phyloP scores from a whole-genome alignment of 2,113 vertebrate species.

The Pampusana beccarii region DNA sequence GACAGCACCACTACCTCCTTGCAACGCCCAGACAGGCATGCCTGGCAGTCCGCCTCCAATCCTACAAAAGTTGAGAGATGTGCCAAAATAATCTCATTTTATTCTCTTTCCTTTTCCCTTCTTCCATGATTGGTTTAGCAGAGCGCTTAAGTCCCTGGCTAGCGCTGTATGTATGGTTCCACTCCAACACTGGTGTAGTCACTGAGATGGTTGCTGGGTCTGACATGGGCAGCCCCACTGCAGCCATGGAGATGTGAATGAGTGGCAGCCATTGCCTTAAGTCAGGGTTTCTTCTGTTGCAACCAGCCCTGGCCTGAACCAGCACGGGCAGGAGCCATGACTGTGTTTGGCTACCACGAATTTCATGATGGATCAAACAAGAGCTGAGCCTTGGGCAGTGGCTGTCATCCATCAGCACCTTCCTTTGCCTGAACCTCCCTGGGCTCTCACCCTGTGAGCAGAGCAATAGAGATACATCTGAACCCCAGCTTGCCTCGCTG shows the following conservation, averaged over 20 bases:
- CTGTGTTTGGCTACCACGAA: neutral
- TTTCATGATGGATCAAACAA: neutral
- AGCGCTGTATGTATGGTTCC: neutral
- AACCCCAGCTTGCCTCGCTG: neutral
- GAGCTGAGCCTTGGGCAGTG: neutral
- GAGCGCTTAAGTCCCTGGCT: neutral
- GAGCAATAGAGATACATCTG: neutral
- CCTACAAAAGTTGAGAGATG: rapidly evolving
- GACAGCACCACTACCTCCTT: neutral
- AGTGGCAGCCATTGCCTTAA: rapidly evolving
- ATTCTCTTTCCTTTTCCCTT: neutral
- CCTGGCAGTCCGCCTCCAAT: neutral
- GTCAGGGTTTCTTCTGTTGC: neutral
- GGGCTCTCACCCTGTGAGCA: rapidly evolving
- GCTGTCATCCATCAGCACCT: neutral
- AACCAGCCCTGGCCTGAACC: neutral
- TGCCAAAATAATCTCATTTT: neutral
- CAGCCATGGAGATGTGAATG: neutral
- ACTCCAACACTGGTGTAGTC: too few species aligned
- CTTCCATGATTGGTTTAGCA: neutral
- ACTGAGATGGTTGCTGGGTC: neutral
- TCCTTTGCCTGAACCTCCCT: neutral
- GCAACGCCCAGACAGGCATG: rapidly evolving
- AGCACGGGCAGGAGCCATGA: rapidly evolving
- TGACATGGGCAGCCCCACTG: rapidly evolving